Percentiles rank a stretch among this genome's conserved stretches.
Conservation (phyloP, 2,888 invertebrate species). For the Euproctis similis region DNA sequence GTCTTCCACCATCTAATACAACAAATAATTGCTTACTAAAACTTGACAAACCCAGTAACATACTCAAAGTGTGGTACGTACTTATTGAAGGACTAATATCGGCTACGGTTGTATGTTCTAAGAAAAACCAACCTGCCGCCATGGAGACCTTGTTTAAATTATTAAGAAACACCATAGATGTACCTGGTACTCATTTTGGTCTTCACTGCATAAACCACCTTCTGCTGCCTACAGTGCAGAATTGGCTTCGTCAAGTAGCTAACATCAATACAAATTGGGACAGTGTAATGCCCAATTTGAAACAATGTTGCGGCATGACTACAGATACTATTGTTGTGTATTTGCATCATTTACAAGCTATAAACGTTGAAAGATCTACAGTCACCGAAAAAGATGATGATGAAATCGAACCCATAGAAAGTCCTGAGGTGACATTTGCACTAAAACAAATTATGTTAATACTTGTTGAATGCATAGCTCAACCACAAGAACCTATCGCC, state of each 20-base stretch:
- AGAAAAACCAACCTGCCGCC: conserved; percentile 90
- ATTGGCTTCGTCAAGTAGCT: conserved; percentile 88
- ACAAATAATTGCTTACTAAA: conserved; percentile 76
- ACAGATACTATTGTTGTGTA: conserved; percentile 94
- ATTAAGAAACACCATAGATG: conserved; percentile 83
- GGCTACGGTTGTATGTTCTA: conserved; percentile 88
- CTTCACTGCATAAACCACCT: conserved; percentile 94
- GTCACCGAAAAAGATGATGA: conserved; percentile 54
- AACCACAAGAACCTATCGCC: conserved; percentile 92
- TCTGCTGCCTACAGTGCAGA: conserved; percentile 92
- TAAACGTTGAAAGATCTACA: conserved; percentile 55
- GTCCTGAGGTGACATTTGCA: conserved; percentile 80
- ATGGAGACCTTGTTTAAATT: conserved; percentile 92
- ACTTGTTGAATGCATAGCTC: conserved; percentile 92
- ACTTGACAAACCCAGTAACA: conserved; percentile 87
- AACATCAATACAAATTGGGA: conserved; percentile 84
- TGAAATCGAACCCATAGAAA: conserved; percentile 74
- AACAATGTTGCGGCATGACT: conserved; percentile 94
- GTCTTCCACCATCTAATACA: conserved; percentile 61
- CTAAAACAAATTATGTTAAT: conserved; percentile 90
- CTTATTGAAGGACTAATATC: conserved; percentile 90
- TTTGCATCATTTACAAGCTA: conserved; percentile 83
- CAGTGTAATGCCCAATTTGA: conserved; percentile 90
- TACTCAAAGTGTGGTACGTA: conserved; percentile 93
- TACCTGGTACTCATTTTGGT: conserved; percentile 92